Conservation (phyloP, 2,888 invertebrate genomes). For the Erebia ligea region DNA sequence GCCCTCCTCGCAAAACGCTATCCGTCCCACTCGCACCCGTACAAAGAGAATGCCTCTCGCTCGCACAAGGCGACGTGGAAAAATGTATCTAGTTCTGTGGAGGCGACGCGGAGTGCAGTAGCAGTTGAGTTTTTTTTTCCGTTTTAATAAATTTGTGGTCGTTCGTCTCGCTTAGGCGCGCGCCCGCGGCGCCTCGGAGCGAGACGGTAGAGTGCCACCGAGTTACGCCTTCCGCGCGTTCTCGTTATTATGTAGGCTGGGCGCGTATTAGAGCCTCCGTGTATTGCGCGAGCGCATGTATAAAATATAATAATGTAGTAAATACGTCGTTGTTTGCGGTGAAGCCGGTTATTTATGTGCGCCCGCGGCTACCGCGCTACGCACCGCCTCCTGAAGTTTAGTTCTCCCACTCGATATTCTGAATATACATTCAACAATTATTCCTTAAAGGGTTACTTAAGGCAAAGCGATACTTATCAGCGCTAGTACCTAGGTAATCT, state of each 20-base stretch:
- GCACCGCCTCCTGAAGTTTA: conserved; percentile 61
- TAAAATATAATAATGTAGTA: conserved; percentile 78
- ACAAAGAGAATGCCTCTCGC: conserved; percentile 48
- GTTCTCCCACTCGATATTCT: conserved; percentile 38
- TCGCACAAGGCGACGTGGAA: conserved; percentile 73
- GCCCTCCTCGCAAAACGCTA: conserved; percentile 56
- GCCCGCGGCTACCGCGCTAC: conserved; percentile 72
- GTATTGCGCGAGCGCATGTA: conserved; percentile 73
- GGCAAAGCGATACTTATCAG: background rate
- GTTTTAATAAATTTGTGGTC: conserved; percentile 83
- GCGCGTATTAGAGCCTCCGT: conserved; percentile 77
- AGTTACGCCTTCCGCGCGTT: conserved; percentile 82
- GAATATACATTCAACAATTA: conserved; percentile 40
- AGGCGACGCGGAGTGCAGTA: conserved; percentile 82
- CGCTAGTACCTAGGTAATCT: background rate
- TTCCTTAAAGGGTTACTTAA: conserved; percentile 32
- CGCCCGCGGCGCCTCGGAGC: conserved; percentile 74
- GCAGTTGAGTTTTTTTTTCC: conserved; percentile 71
- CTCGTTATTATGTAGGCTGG: conserved; percentile 81
- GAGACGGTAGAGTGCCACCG: conserved; percentile 77
- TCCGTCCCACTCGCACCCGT: conserved; percentile 59
- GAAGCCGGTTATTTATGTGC: conserved; percentile 72
- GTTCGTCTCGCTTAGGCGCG: conserved; percentile 79
- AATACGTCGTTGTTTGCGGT: conserved; percentile 72
- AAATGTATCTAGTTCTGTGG: conserved; percentile 83